These are phyloP conservation scores for Polypterus senegalus DNA, from an alignment of 2,113 vertebrate species.

Conservation along the genomic window DNA sequence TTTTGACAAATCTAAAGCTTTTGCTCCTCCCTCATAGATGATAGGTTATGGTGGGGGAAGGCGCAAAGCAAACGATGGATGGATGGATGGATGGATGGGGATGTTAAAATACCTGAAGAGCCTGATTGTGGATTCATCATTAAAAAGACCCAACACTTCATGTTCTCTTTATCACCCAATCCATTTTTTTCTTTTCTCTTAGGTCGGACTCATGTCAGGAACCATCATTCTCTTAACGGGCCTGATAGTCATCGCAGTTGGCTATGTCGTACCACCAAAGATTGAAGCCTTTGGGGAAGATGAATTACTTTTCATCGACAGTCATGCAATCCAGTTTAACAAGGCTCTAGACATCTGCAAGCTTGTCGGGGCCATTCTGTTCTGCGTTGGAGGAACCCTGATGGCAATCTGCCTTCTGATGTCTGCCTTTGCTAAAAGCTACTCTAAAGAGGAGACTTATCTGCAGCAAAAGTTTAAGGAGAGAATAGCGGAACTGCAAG, in stretches of 20 bases:
- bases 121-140: too few relatives aligned
- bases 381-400: conserved; percentile 77
- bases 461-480: conserved; percentile 90
- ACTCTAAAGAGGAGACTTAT: conserved; percentile 80
- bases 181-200: conserved; percentile 22
- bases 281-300: conserved; percentile 87
- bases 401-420: conserved; percentile 76
- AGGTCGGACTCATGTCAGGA: conserved; percentile 89
- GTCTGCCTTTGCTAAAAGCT: conserved; percentile 74
- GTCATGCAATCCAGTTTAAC: conserved; percentile 74
- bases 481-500: conserved; percentile 72
- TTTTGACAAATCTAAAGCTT: too few relatives aligned
- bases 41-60: too few relatives aligned
- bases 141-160: too few relatives aligned
- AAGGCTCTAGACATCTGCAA: conserved; percentile 79
- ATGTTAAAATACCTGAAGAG: too few relatives aligned
- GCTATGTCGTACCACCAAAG: conserved; percentile 74
- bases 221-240: conserved; percentile 72
- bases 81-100: too few relatives aligned
- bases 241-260: conserved; percentile 72
- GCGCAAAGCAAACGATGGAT: too few relatives aligned
- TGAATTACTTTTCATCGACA: conserved; percentile 74
- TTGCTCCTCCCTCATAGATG: too few relatives aligned
- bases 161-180: conserved; percentile 9
- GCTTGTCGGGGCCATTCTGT: conserved; percentile 77